phyloP scores from a whole-genome alignment of 2,113 vertebrate species.

The Cariama cristata region DNA sequence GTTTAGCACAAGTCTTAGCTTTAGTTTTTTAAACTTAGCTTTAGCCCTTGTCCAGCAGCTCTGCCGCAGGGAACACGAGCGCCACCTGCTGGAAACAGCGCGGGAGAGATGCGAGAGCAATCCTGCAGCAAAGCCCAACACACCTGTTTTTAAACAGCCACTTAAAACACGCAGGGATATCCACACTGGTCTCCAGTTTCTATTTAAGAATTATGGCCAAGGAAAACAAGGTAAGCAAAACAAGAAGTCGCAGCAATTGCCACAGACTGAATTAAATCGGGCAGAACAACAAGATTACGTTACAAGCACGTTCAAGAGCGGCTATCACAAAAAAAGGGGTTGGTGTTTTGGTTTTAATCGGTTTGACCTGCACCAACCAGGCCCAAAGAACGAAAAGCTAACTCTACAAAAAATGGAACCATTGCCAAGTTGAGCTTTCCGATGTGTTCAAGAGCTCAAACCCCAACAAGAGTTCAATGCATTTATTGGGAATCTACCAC shows the following conservation, averaged over 20 bases:
- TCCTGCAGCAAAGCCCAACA: background rate
- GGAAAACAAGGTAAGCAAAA: background rate
- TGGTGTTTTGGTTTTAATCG: background rate
- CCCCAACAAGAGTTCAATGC: background rate
- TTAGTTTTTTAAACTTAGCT: no score
- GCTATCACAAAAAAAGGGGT: background rate
- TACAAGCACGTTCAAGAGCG: background rate
- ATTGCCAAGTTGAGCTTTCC: background rate
- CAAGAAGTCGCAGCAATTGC: background rate
- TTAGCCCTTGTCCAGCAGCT: no score
- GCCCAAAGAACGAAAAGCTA: background rate
- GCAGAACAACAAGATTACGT: background rate
- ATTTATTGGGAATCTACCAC: background rate
- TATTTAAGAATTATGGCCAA: background rate
- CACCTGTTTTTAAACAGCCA: background rate
- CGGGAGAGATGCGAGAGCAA: background rate
- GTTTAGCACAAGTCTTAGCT: background rate
- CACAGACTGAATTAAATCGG: background rate
- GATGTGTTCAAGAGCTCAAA: background rate
- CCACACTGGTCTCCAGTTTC: background rate
- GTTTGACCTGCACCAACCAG: background rate
- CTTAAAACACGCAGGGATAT: background rate
- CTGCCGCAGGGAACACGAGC: background rate
- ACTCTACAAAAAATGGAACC: background rate
- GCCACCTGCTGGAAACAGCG: slow-evolving; percentile 2